A percentile compares a stretch with the other conserved stretches of the same genome.
These are phyloP conservation scores for Aselliscus stoliczkanus DNA, from an alignment of 2,797 vertebrate genomes.

Conservation along the genomic window DNA sequence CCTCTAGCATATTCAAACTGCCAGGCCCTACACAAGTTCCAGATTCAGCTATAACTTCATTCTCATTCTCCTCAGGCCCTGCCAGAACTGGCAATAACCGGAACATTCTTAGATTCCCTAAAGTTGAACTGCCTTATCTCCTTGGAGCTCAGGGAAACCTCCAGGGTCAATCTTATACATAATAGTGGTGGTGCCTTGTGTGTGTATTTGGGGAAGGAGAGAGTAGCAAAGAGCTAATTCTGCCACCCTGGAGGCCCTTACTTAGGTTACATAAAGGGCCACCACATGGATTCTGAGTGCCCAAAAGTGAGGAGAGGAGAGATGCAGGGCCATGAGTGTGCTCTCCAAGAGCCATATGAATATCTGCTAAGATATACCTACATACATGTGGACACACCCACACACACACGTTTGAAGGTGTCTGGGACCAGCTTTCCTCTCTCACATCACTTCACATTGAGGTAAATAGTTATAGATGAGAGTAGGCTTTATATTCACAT, in stretches of 20 bases:
- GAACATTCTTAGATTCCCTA: not conserved
- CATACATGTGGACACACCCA: not conserved
- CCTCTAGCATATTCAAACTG: not conserved
- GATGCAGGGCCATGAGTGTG: not conserved
- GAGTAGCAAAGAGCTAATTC: not conserved
- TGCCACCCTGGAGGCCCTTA: not conserved
- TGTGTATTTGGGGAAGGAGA: not conserved
- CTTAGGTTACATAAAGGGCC: conserved; percentile 14
- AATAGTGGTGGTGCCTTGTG: not conserved
- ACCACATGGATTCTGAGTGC: not conserved
- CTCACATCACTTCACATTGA: not conserved
- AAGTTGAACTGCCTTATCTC: not conserved
- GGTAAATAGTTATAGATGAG: not conserved
- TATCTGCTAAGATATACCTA: not conserved
- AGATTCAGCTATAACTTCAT: not conserved
- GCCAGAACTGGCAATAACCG: not conserved
- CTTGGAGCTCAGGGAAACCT: not conserved
- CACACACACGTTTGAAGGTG: not conserved
- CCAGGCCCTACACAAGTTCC: not conserved
- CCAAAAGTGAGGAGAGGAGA: not conserved
- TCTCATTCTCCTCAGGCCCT: not conserved
- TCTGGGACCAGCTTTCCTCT: not conserved
- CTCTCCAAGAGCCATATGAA: not conserved
- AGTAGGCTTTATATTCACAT: not conserved
- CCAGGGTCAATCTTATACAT: not conserved